These are phyloP conservation scores for Drymonia ruficornis DNA, from an alignment of 2,888 invertebrate genomes.

Conservation along the genomic window DNA sequence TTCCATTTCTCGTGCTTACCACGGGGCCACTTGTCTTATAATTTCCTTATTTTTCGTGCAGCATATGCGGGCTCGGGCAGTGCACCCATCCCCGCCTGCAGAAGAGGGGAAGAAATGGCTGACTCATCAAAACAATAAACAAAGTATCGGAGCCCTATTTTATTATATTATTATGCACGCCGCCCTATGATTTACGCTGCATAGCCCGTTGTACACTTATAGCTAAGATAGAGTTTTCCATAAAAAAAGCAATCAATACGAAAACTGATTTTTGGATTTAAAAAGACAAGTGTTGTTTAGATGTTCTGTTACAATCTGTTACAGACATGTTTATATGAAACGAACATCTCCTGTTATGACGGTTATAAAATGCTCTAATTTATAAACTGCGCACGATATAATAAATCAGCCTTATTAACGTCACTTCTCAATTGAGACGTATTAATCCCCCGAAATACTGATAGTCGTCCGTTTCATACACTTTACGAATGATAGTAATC, in stretches of 20 bases:
- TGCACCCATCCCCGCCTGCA: constrained; percentile 48
- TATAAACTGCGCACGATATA: no score
- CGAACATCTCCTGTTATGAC: no score
- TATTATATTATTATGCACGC: constrained; percentile 82
- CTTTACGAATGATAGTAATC: no score
- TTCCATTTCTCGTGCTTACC: not conserved
- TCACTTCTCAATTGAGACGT: no score
- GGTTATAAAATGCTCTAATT: no score
- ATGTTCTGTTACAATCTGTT: no score
- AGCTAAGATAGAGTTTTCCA: constrained; percentile 19
- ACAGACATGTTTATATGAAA: no score
- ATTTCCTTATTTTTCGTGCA: constrained; percentile 52
- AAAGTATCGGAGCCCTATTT: constrained; percentile 82
- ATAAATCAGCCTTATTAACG: no score
- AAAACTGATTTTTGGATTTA: no score
- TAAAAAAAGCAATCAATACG: not conserved
- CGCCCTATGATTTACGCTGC: constrained; percentile 82
- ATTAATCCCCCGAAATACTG: no score
- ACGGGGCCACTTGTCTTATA: constrained; percentile 2
- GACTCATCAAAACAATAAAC: constrained; percentile 86
- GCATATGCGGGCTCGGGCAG: constrained; percentile 69
- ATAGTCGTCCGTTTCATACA: no score
- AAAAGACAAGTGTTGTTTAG: no score
- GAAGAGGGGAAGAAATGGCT: constrained; percentile 68
- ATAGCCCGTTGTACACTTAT: constrained; percentile 56